Conservation (phyloP, 1,140 invertebrate genomes). For the Drosophila subpulchrella region DNA sequence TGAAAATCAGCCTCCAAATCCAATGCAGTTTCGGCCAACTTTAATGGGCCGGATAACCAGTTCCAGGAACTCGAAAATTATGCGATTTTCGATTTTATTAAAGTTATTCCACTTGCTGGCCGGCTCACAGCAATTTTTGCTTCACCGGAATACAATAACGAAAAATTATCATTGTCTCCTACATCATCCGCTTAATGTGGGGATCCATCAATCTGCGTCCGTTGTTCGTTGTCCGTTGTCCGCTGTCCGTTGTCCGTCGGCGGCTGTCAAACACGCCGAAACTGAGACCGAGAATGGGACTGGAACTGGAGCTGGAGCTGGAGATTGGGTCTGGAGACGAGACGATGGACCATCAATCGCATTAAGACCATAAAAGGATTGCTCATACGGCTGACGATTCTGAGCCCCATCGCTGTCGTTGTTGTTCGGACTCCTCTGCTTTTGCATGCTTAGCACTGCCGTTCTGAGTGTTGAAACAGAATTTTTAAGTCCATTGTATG, state of each 20-base stretch:
- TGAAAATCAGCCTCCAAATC: conserved; percentile 24
- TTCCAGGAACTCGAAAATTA: conserved; percentile 71
- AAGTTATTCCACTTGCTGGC: conserved; percentile 50
- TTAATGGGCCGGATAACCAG: conserved; percentile 54
- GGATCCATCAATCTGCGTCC: conserved; percentile 82
- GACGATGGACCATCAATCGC: conserved; percentile 78
- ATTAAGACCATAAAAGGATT: conserved; percentile 84
- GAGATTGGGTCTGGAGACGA: conserved; percentile 24
- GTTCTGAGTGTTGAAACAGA: conserved; percentile 72
- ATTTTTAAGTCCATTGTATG: conserved; percentile 79
- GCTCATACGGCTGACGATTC: conserved; percentile 66
- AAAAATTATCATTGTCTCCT: conserved; percentile 81
- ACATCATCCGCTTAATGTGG: conserved; percentile 78
- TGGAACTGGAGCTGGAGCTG: conserved; percentile 11
- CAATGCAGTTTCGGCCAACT: conserved; percentile 47
- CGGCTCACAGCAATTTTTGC: conserved; percentile 23
- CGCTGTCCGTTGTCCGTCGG: conserved; percentile 29
- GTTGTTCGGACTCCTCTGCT: conserved; percentile 43
- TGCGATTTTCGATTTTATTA: conserved; percentile 70
- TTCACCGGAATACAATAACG: conserved; percentile 73
- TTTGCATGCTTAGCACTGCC: conserved; percentile 54
- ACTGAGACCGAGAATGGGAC: conserved; percentile 12
- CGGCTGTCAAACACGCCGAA: conserved; percentile 58
- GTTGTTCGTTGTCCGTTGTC: conserved; percentile 44
- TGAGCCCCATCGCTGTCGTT: conserved; percentile 47